Evolutionary conservation across 2,797 vertebrate genomes (phyloP), one percentile per base, ranked within the genome.

Genomic region (Selene dorsalis): DNA sequence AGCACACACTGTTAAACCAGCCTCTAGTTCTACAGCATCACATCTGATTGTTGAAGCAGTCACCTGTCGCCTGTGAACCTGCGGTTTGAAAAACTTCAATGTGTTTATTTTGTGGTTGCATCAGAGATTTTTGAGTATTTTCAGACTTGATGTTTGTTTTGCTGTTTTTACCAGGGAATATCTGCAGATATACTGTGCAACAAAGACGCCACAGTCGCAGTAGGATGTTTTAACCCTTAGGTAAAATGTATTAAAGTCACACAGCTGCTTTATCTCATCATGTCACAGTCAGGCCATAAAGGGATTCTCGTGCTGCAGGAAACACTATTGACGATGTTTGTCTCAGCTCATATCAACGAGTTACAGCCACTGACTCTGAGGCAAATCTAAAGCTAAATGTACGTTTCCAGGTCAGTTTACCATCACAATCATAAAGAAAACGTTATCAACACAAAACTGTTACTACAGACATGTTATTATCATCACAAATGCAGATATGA

Each of bases 31-130:
- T 47, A 9, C 12, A 65, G 11, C 28, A 26, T 22, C 58, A 57
- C 18, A 67, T n/a, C 30, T n/a, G 11, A 53, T 20, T 75, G 64
- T 69, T 38, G 26, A 11, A 22, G 20, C 56, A 45, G 35, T 39
- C 35, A 24, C 4, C 0, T 20, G 22, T 53, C 45, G 7, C 22
- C 58, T 45, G 35, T 8, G n/a, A 62, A 35, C 6, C 9, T 5
- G 50, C 18, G 32, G 7, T 17, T n/a, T 47, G 28, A 56, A 48
- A 24, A 18, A 56, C 5, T 32, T 39, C 11, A 39, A 28, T 38
- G 39, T 28, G 39, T 41, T 41, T 0, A 4, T 35, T 8, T 35
- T 35, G 32, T 35, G 35, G n/a, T 26, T 22, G 20, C 12, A 43
- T 32, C 26, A 24, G 50, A 53, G 38, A 41, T 16, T 7, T 14